Evolutionary conservation across 1,140 invertebrate species (phyloP).

Genomic region (Leucophenga varia): DNA sequence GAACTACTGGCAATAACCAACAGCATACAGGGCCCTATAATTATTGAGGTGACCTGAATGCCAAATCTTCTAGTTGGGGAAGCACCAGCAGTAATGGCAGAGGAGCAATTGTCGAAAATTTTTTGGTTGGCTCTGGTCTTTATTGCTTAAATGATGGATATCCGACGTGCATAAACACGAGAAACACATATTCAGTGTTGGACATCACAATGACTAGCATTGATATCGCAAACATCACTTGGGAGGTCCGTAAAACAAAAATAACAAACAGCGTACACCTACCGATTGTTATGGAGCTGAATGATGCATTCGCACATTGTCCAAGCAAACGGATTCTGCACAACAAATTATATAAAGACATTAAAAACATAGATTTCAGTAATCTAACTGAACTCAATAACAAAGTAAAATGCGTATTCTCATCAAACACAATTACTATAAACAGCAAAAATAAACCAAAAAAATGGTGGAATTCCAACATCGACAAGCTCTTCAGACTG

Average conservation of each 20-base stretch:
- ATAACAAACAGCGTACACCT: no score
- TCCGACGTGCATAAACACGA: not conserved
- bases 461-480: not conserved
- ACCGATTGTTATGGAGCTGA: not conserved
- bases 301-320: not conserved
- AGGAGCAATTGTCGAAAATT: not conserved
- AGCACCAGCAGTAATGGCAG: not conserved
- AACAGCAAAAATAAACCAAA: not conserved
- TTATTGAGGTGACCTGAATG: not conserved
- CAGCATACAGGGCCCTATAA: not conserved
- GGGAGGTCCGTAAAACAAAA: not conserved
- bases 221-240: not conserved
- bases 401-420: not conserved
- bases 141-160: not conserved
- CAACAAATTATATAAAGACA: no score
- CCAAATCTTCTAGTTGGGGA: not conserved
- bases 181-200: no score
- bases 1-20: not conserved
- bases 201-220: no score
- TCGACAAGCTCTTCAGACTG: no score
- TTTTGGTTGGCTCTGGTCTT: not conserved
- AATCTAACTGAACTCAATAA: not conserved
- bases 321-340: no score
- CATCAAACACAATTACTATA: not conserved
- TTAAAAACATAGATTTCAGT: not conserved